Base-by-base conservation (phyloP, 2,888 invertebrate genomes). In the Neelides folsomi region DNA sequence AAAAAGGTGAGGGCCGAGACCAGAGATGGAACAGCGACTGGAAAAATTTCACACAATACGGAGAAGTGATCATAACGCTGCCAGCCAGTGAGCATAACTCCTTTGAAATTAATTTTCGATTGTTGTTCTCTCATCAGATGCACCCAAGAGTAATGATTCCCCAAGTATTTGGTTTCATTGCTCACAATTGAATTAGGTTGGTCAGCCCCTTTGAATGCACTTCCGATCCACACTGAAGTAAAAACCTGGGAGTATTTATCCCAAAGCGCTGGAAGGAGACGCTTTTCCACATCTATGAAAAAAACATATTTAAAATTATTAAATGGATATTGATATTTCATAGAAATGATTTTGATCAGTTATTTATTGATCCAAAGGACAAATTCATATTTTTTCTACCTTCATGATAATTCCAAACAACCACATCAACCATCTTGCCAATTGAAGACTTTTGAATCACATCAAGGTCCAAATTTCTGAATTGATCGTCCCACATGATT, bases 121-220 rank as follows among this genome's bases (percentile, higher is more conserved):
- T 54, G 54, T 49, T 62, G 60, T 34, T 62, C 53, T 34, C 52
- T 51, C 19, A 81, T 74, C 1, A 78, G 69, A 20, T 74, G 73
- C 66, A 86, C 67, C 85, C 88, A 89, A 7, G 77, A 74, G 43
- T 76, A 73, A 67, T 86, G 79, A 67, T 88, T 89, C 47, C 76
- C 73, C 48, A 83, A 71, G 65, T 88, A 83, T 48, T 79, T 74
- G 13, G 68, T 65, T 45, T 74, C 71, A 58, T 73, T 71, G 2
- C 75, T 73, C 47, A 73, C 68, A 56, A 69, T 68, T 53, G 72
- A 69, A 52, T 70, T 67, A 1, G 71, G 66, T 20, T 73, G 73
- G 52, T 76, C 72, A 16, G 76, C 76, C 13, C 67, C 90, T 73
- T 89, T 90, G 66, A 81, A 90, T 0, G 89, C 87, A 54, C 85